A percentile compares a stretch with the other conserved stretches of the same genome.
phyloP scores from a whole-genome alignment of 2,113 vertebrate genomes.

The Colinus virginianus region DNA sequence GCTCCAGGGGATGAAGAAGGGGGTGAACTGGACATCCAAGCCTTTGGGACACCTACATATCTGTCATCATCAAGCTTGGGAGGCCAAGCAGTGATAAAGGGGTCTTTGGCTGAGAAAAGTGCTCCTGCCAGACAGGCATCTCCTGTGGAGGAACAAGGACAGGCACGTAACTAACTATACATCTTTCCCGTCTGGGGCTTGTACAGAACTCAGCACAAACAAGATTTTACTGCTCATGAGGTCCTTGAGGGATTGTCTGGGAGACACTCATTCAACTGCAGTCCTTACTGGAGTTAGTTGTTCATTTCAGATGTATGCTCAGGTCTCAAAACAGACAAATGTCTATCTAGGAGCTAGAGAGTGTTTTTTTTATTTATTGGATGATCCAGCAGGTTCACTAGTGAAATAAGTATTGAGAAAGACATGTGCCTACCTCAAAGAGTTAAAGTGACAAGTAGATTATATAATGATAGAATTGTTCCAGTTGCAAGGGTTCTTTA shows the following conservation, averaged over 20 bases:
- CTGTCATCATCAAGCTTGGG: neutral
- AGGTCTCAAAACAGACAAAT: neutral
- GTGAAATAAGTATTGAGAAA: neutral
- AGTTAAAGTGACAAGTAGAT: neutral
- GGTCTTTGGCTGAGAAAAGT: neutral
- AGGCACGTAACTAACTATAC: neutral
- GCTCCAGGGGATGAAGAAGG: neutral
- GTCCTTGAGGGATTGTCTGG: neutral
- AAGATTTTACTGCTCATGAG: neutral
- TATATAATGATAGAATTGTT: no score
- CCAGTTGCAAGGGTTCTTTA: no score
- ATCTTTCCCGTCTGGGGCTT: neutral
- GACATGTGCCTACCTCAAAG: neutral
- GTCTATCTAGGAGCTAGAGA: neutral
- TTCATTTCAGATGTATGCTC: neutral
- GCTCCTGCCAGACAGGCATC: neutral
- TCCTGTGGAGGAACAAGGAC: neutral
- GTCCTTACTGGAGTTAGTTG: neutral
- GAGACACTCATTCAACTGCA: neutral
- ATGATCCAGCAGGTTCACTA: neutral
- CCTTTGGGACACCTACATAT: neutral
- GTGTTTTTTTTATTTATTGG: neutral
- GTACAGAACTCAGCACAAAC: neutral
- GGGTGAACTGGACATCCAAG: neutral
- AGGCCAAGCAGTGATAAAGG: neutral